These are phyloP conservation scores for Cryptophagus acutangulus DNA, from an alignment of 2,888 invertebrate species.

Conservation along the genomic window DNA sequence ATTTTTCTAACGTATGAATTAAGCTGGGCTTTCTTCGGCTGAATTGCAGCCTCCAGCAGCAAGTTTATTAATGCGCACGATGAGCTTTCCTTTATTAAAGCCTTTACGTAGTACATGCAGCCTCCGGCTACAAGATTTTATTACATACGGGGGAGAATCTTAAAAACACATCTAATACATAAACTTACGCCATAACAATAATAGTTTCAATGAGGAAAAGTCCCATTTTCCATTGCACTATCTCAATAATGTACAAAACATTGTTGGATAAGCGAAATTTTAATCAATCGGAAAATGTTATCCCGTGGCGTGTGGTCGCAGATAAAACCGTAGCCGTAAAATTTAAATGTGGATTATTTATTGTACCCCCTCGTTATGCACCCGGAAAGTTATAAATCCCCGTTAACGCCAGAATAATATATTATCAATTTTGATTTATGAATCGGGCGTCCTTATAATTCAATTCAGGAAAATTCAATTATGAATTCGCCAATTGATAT, in stretches of 20 bases:
- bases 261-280: no score
- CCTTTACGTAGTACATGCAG: conserved; percentile 7
- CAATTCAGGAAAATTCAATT: conserved; percentile 8
- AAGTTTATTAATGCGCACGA: conserved; percentile 22
- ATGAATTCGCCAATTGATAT: conserved; percentile 8
- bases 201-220: no score
- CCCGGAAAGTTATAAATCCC: conserved; percentile 3
- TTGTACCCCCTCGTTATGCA: background rate
- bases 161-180: background rate
- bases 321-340: no score
- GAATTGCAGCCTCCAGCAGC: conserved; percentile 14
- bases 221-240: no score
- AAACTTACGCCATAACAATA: no score
- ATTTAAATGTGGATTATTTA: conserved; percentile 7
- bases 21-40: no score
- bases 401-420: conserved; percentile 6
- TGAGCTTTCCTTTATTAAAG: conserved; percentile 24
- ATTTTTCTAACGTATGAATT: no score
- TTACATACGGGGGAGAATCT: background rate
- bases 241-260: no score
- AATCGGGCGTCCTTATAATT: conserved; percentile 7
- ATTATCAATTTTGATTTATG: conserved; percentile 9
- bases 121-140: background rate
- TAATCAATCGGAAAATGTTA: no score
- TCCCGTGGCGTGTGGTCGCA: no score